phyloP scores from a whole-genome alignment of 2,113 vertebrate species.

The Morphnarchus princeps region DNA sequence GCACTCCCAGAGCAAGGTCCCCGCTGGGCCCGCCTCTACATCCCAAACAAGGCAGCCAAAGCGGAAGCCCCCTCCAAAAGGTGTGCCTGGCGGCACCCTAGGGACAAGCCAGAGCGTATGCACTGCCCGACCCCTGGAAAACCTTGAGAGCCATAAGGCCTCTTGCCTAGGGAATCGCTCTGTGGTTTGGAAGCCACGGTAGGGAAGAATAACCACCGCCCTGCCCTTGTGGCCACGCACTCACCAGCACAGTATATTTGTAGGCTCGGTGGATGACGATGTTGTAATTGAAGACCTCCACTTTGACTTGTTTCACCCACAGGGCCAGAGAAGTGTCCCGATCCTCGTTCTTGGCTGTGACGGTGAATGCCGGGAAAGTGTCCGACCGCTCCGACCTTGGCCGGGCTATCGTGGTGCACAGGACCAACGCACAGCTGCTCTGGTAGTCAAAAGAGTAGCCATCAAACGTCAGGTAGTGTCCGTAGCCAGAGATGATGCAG shows the following conservation, averaged over 20 bases:
- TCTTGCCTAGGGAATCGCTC: accelerated
- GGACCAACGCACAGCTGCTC: constrained; percentile 87
- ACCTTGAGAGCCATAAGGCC: not conserved
- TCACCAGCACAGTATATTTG: constrained; percentile 93
- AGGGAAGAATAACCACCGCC: not conserved
- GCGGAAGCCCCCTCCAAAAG: not conserved
- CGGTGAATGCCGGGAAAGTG: constrained; percentile 78
- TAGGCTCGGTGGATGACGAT: constrained; percentile 90
- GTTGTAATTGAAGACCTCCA: constrained; percentile 88
- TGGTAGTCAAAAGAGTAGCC: constrained; percentile 91
- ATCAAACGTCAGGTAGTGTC: constrained; percentile 90
- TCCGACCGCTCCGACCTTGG: constrained; percentile 23
- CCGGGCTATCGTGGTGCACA: constrained; percentile 79
- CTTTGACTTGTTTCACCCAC: constrained; percentile 90
- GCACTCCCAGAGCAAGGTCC: accelerated
- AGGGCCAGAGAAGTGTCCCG: constrained; percentile 90
- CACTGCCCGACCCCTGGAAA: accelerated
- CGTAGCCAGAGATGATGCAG: constrained; percentile 88
- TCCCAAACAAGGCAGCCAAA: not conserved
- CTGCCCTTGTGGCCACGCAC: not conserved
- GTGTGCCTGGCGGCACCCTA: not conserved
- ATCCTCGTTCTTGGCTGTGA: constrained; percentile 87
- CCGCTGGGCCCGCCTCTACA: accelerated
- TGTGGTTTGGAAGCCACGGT: accelerated
- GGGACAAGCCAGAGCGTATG: accelerated